Conservation (phyloP, 2,797 vertebrate genomes). For the Scyliorhinus canicula region DNA sequence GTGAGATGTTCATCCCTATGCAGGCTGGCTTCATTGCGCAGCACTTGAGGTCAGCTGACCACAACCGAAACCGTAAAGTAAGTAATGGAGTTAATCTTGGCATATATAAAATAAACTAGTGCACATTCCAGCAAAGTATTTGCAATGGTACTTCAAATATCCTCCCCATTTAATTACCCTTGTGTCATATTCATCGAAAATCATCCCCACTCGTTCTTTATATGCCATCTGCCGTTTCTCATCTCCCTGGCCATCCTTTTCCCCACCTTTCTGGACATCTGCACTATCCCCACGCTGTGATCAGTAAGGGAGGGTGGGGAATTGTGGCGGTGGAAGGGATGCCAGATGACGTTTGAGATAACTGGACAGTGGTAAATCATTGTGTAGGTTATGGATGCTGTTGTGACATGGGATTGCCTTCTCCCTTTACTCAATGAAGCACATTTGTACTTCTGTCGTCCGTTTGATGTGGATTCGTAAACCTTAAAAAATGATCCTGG, state of each 20-base stretch:
- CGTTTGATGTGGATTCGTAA: background rate
- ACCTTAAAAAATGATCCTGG: background rate
- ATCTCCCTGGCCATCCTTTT: too few relatives aligned
- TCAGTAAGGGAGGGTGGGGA: background rate
- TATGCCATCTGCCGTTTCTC: too few relatives aligned
- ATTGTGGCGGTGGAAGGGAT: too few relatives aligned
- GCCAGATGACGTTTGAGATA: too few relatives aligned
- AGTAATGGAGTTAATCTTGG: conserved; percentile 22
- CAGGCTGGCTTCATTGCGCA: conserved; percentile 81
- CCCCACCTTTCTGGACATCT: too few relatives aligned
- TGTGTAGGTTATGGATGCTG: background rate
- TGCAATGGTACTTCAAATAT: background rate
- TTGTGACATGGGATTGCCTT: background rate
- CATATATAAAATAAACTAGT: background rate
- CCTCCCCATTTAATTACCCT: background rate
- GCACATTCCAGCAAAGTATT: background rate
- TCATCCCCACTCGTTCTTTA: background rate
- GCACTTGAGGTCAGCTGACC: conserved; percentile 78
- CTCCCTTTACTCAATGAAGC: too few relatives aligned
- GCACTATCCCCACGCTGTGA: too few relatives aligned
- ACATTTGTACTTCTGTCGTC: background rate
- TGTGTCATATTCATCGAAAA: too few relatives aligned
- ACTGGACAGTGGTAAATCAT: background rate
- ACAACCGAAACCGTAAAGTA: conserved; percentile 88
- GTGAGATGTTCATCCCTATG: conserved; percentile 91